Base-by-base conservation (phyloP, 2,797 vertebrate species). In the Alfaro cultratus region DNA sequence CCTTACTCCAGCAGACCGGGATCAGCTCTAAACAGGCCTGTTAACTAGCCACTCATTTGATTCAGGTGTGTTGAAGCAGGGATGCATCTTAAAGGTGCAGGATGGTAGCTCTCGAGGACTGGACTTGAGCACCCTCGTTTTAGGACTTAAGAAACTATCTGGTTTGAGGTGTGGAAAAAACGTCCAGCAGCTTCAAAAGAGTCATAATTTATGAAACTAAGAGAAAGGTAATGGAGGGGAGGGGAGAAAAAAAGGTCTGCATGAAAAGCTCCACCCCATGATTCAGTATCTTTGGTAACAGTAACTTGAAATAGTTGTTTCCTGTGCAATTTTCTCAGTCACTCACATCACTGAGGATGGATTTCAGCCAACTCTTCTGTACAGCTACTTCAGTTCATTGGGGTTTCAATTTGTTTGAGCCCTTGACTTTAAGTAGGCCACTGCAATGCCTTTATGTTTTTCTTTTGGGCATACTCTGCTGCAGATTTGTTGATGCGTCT, bases 261-360 rank as follows among this genome's bases (percentile, higher is more conserved):
- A 9, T 29, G 5, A 29, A 7, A 29, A 8, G 41, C 12, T 71
- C 68, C 41, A 29, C 68, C 41, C 41, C 12, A 29, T 46, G 12
- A 71, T 71, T 71, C 26, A 71, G 41, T n/a, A 71, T 29, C 5
- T 71, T 71, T 71, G 41, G 68, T 15, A 71, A 71, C 43, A 71
- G 6, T 29, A 71, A n/a, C 41, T 46, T 71, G 41, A 71, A 71
- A 46, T 43, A 43, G 39, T 43, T 26, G 67, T n/a, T 70, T 70
- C 67, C 67, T 70, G 39, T 41, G 10, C 2, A 23, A 70, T 41
- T 5, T 41, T 70, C n/a, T 41, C 39, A 43, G 67, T 7, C 67
- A 43, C 5, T 70, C 23, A 26, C 2, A 13, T 43, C 23, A 26
- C 41, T 41, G 21, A 43, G 39, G 67, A 70, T 3, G 10, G 4